A percentile compares a stretch with the other conserved stretches of the same genome.
phyloP scores from a whole-genome alignment of 2,113 vertebrate genomes.

The Plecotus auritus region DNA sequence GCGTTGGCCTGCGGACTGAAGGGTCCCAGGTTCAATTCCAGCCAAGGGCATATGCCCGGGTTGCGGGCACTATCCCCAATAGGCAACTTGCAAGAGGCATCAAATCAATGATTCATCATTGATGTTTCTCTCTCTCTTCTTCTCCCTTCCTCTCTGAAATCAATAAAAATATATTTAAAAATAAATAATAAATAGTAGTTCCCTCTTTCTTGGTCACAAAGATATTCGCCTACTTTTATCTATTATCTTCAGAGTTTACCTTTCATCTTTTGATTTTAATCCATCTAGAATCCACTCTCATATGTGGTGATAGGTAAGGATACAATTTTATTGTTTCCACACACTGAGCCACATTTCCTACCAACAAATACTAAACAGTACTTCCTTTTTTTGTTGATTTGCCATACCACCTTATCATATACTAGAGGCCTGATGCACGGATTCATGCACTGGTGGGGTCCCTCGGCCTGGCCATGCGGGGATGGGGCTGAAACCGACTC shows the following conservation, averaged over 20 bases:
- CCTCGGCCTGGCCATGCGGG: no score
- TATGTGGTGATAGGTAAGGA: not conserved
- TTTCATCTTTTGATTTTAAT: constrained; percentile 19
- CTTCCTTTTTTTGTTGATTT: constrained; percentile 15
- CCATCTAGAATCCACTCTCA: not conserved
- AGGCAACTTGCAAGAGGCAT: no score
- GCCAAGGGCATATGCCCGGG: no score
- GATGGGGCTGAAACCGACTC: no score
- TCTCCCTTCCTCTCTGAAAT: no score
- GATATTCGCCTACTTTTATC: not conserved
- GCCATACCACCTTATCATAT: not conserved
- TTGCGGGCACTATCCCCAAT: no score
- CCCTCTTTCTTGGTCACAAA: not conserved
- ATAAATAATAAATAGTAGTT: not conserved
- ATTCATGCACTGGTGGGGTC: no score
- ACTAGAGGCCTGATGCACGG: not conserved
- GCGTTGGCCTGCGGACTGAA: no score
- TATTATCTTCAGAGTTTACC: not conserved
- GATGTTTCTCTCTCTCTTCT: no score
- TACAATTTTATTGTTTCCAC: constrained; percentile 20
- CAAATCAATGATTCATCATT: no score
- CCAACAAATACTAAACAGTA: constrained; percentile 15
- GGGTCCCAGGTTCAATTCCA: no score
- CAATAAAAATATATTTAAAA: no score
- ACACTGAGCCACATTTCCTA: not conserved